These are phyloP conservation scores for Datnioides undecimradiatus DNA, from an alignment of 2,113 vertebrate genomes.

Conservation along the genomic window DNA sequence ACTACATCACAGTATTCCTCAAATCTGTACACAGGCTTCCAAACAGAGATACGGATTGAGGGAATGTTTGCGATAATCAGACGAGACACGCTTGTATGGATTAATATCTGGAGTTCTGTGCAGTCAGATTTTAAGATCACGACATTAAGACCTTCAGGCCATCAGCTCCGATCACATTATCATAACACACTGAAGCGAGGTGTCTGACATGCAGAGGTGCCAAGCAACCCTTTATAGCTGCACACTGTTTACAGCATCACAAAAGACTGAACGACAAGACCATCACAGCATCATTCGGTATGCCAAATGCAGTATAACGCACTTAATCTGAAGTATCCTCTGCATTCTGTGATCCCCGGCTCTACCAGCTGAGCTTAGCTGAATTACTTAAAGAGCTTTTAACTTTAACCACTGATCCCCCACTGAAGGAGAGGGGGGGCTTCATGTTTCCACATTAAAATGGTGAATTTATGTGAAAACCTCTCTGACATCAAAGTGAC, in stretches of 20 bases:
- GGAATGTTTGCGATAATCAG: not conserved
- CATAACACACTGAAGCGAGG: not conserved
- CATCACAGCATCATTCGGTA: not conserved
- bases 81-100: not conserved
- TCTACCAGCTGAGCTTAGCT: not conserved
- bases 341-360: not conserved
- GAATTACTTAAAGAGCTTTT: conserved; percentile 23
- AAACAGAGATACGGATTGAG: not conserved
- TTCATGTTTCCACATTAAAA: too few species aligned
- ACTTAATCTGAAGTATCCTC: conserved; percentile 3
- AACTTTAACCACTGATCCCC: conserved; percentile 17
- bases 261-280: conserved; percentile 7
- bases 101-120: too few species aligned
- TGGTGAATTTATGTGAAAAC: too few species aligned
- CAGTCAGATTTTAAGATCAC: not conserved
- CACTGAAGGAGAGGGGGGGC: too few species aligned
- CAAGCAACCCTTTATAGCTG: not conserved
- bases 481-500: too few species aligned
- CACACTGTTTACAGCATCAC: too few species aligned
- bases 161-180: conserved; percentile 1
- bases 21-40: not conserved
- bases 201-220: not conserved
- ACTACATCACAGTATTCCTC: not conserved
- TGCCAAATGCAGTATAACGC: conserved; percentile 4
- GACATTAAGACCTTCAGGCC: not conserved